Evolutionary conservation across 2,113 vertebrate genomes (phyloP).

Genomic region (Struthio camelus): DNA sequence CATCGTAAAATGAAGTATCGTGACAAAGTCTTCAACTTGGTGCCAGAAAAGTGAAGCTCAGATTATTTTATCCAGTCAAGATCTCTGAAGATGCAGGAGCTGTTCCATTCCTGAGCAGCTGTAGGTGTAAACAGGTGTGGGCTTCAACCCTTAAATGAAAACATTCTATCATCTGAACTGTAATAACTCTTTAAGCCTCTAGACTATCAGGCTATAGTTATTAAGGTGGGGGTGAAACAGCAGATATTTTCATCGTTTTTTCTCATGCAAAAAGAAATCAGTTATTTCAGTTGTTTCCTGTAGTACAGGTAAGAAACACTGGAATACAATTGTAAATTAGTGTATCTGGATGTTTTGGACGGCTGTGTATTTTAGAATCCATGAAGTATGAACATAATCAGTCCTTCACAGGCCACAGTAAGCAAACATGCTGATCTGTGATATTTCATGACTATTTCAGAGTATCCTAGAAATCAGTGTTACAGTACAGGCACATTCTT

Average conservation of each 20-base stretch:
- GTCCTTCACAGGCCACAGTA: not conserved
- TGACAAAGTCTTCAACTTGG: not conserved
- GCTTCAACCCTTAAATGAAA: not conserved
- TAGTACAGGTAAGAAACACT: not conserved
- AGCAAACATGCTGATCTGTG: not conserved
- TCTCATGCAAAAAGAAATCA: not conserved
- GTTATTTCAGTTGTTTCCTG: not conserved
- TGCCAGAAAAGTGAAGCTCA: not conserved
- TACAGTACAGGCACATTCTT: not conserved
- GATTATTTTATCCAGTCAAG: not conserved
- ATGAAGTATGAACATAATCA: not conserved
- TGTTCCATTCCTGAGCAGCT: not conserved
- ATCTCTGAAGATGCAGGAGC: not conserved
- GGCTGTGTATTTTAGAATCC: not conserved
- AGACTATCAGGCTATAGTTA: not conserved
- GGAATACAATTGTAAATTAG: not conserved
- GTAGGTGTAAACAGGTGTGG: not conserved
- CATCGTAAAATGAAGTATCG: not conserved
- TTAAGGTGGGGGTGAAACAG: not conserved
- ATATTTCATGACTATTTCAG: not conserved
- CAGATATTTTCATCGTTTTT: not conserved
- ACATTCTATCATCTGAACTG: not conserved
- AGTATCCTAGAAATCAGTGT: not conserved
- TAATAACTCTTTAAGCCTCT: not conserved
- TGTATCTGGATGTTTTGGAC: not conserved